Evolutionary conservation across 1,140 invertebrate species (phyloP), one percentile per base, ranked within the genome.

Genomic region (Rhyacophila brunnea): DNA sequence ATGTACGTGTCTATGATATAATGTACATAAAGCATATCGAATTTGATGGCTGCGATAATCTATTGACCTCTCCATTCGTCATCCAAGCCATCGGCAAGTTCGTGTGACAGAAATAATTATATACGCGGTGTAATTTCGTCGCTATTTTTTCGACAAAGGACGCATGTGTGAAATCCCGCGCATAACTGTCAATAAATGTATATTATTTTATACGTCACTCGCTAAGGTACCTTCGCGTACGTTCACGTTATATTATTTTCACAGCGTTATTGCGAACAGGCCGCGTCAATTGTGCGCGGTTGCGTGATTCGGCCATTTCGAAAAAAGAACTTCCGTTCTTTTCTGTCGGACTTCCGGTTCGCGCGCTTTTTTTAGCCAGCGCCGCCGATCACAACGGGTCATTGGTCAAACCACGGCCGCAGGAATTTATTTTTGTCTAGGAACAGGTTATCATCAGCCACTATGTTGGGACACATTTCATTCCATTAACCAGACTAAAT

Each of bases 251-350:
- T 45, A 28, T 28, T 28, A 28, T 28, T 28, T 28, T 28, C 3
- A 20, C 34, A 57, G 54, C 40, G 54, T 34, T 48, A 32, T 35
- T 40, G 47, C 54, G 54, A 49, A 47, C 54, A 10, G 42, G 52
- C 35, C 11, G 34, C 45, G 3, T 28, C 23, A 34, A 48, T 57
- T 57, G 54, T 57, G 47, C 44, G 6, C 44, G 40, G 46, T 55
- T 60, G 58, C 58, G 58, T 60, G 58, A 55, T 47, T 54, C 45
- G 32, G 38, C 51, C 40, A 28, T 59, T 59, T 59, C 35, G 40
- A 38, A 45, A 36, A 55, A 36, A 44, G 45, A 43, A 49, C 50
- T 35, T 55, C 50, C 52, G 51, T 34, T 52, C 18, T n/a, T 46
- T 60, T 60, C 50, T 60, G 9, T 47, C 34, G 42, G 36, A 38